Percentiles rank a stretch among this genome's conserved stretches.
Conservation (phyloP, 1,140 invertebrate species). For the Macrostomum lignano region DNA sequence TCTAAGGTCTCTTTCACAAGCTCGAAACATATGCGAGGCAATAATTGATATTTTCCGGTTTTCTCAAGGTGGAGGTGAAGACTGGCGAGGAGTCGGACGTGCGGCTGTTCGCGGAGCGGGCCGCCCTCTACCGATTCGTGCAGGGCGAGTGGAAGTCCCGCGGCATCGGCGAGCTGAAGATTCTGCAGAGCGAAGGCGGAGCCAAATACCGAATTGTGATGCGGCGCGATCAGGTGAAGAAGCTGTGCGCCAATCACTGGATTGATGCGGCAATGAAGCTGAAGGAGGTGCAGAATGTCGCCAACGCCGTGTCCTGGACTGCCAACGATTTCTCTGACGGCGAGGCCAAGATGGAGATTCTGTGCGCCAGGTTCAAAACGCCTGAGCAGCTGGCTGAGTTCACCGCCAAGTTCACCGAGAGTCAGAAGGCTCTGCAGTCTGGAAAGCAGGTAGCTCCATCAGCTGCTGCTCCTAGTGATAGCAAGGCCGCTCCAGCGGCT, state of each 20-base stretch:
- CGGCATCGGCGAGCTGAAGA: slow-evolving; percentile 29
- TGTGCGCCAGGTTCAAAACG: slow-evolving; percentile 51
- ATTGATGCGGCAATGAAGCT: slow-evolving; percentile 16
- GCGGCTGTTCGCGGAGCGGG: slow-evolving; percentile 31
- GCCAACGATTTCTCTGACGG: slow-evolving; percentile 45
- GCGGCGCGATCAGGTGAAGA: slow-evolving; percentile 28
- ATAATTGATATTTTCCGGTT: no score
- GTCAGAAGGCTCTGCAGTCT: slow-evolving; percentile 3
- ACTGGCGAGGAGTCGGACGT: slow-evolving; percentile 55
- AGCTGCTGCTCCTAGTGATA: slow-evolving; percentile 1
- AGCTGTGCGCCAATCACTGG: slow-evolving; percentile 28
- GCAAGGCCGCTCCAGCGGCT: no score
- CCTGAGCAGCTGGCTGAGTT: slow-evolving; percentile 38
- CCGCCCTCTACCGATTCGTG: slow-evolving; percentile 28
- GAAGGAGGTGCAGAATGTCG: slow-evolving; percentile 14
- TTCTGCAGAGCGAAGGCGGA: no score
- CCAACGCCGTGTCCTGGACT: slow-evolving; percentile 20
- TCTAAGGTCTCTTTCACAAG: no score
- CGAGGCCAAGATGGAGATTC: slow-evolving; percentile 39
- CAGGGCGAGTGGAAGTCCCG: slow-evolving; percentile 30
- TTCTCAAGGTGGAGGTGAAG: slow-evolving; percentile 40
- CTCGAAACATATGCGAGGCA: no score
- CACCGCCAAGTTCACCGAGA: slow-evolving; percentile 14
- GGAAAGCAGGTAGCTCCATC: not conserved
- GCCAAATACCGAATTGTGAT: slow-evolving; percentile 19